Conservation (phyloP, 2,888 invertebrate species). For the Andrena flavipes region DNA sequence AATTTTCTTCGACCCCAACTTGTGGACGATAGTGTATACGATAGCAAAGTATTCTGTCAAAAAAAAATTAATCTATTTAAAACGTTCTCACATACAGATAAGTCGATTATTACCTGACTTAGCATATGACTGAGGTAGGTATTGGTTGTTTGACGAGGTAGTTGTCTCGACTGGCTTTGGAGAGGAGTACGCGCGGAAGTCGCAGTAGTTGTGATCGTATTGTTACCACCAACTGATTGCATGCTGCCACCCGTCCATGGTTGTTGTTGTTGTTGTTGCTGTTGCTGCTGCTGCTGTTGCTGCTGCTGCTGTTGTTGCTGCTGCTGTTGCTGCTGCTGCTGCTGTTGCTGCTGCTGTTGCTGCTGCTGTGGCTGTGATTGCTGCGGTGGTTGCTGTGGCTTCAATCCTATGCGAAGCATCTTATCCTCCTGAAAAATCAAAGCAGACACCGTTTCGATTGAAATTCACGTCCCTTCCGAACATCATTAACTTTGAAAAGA, state of each 20-base stretch:
- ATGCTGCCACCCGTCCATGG: constrained; percentile 80
- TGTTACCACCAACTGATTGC: constrained; percentile 79
- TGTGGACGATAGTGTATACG: too few relatives aligned
- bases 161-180: constrained; percentile 83
- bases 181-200: constrained; percentile 81
- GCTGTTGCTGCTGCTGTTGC: constrained; percentile 82
- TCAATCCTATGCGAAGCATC: constrained; percentile 85
- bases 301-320: constrained; percentile 84
- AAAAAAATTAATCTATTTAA: constrained; percentile 3
- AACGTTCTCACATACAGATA: not conserved
- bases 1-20: too few relatives aligned
- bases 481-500: too few relatives aligned
- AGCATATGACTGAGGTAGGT: constrained; percentile 84
- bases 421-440: constrained; percentile 84
- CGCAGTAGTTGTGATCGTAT: constrained; percentile 79
- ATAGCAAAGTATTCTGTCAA: not conserved
- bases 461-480: not conserved
- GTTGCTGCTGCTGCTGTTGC: too few relatives aligned
- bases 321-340: constrained; percentile 74
- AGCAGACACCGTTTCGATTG: not conserved
- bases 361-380: constrained; percentile 83
- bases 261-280: constrained; percentile 65
- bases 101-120: constrained; percentile 78
- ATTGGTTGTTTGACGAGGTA: constrained; percentile 84
- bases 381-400: constrained; percentile 85